Percentiles rank a stretch among this genome's conserved stretches.
Evolutionary conservation across 2,113 vertebrate genomes (phyloP).

Genomic region (Ancistrus triradiatus): DNA sequence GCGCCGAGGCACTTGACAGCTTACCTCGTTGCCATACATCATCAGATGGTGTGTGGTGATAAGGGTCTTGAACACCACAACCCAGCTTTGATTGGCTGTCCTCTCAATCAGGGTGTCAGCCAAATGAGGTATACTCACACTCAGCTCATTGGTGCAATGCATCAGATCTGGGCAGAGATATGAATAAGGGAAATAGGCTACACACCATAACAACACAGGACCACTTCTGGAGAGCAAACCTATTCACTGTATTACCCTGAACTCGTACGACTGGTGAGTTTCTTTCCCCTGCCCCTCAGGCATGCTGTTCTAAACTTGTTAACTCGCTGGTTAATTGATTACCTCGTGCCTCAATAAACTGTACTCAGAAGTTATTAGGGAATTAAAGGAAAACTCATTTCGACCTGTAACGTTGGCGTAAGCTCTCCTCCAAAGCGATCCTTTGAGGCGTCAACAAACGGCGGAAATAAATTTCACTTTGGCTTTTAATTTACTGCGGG

Average conservation of each 20-base stretch:
- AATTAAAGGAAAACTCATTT: slow-evolving; percentile 16
- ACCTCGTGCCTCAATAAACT: slow-evolving; percentile 24
- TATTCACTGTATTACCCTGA: slow-evolving; percentile 9
- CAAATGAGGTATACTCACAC: slow-evolving; percentile 86
- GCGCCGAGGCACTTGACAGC: slow-evolving; percentile 26
- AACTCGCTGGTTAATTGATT: slow-evolving; percentile 33
- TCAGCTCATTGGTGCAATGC: slow-evolving; percentile 92
- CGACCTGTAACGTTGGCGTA: neutral
- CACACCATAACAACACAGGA: neutral
- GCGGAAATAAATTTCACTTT: neutral
- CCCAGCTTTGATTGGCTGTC: slow-evolving; percentile 89
- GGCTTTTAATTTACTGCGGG: neutral
- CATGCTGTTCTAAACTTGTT: slow-evolving; percentile 26
- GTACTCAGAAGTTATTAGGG: slow-evolving; percentile 21
- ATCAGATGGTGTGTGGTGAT: slow-evolving; percentile 95
- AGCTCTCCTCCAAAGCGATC: neutral
- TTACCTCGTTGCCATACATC: slow-evolving; percentile 96
- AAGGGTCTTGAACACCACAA: slow-evolving; percentile 95
- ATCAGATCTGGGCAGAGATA: slow-evolving; percentile 76
- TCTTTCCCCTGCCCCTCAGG: slow-evolving; percentile 17
- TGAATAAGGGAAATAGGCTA: slow-evolving; percentile 2
- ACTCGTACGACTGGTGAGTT: slow-evolving; percentile 1
- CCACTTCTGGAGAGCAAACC: neutral
- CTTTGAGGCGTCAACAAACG: neutral
- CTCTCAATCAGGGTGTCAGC: slow-evolving; percentile 85